These are phyloP conservation scores for Sebastes hubbsi DNA, from an alignment of 2,797 vertebrate genomes.

Conservation along the genomic window DNA sequence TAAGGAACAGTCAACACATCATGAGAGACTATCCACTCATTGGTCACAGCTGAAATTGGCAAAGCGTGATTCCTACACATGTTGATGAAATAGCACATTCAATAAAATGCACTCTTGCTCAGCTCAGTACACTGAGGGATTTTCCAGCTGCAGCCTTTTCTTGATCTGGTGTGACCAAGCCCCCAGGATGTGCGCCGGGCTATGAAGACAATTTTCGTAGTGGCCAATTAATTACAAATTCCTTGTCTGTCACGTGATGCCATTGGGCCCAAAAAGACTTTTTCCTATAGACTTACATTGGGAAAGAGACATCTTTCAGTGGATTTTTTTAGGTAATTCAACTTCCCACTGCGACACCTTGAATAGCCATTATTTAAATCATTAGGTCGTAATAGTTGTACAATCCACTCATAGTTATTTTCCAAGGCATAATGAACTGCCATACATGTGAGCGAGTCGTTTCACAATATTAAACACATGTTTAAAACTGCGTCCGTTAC, in stretches of 20 bases:
- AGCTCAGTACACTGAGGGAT: neutral
- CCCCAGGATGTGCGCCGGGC: neutral
- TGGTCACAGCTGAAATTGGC: neutral
- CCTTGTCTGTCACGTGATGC: neutral
- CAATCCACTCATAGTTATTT: neutral
- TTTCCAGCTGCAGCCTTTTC: neutral
- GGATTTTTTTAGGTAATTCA: neutral
- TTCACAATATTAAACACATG: no score
- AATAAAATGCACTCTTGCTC: neutral
- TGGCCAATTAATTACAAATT: no score
- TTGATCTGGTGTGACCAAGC: neutral
- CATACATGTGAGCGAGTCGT: accelerated
- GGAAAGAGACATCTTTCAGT: neutral
- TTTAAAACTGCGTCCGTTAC: no score
- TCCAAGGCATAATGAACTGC: neutral
- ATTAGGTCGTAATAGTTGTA: neutral
- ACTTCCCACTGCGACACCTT: neutral
- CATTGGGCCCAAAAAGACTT: accelerated
- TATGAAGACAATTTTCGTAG: neutral
- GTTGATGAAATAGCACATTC: neutral
- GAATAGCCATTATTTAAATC: neutral
- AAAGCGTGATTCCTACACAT: neutral
- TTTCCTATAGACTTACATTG: neutral
- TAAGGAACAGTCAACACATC: neutral
- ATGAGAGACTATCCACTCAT: neutral